Conservation (phyloP, 2,888 invertebrate species). For the Subacronicta megacephala region DNA sequence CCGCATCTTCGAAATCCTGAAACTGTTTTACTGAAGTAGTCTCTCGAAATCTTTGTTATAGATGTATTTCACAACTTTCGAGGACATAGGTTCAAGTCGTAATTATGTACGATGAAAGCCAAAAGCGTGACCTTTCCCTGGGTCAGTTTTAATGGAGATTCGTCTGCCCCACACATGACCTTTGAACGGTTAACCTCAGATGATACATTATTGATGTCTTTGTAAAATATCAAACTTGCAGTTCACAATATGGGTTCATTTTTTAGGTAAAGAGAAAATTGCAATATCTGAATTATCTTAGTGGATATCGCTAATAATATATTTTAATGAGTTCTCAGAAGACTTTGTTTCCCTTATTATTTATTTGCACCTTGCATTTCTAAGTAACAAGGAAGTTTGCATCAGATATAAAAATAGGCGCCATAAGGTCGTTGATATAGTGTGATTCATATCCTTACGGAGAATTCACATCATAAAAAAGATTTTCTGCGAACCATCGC, state of each 20-base stretch:
- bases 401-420: slow-evolving; percentile 24
- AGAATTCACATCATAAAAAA: slow-evolving; percentile 21
- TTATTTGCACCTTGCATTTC: slow-evolving; percentile 25
- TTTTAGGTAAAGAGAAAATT: no score
- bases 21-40: slow-evolving; percentile 9
- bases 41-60: slow-evolving; percentile 37
- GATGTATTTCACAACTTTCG: slow-evolving; percentile 44
- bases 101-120: slow-evolving; percentile 71
- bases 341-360: slow-evolving; percentile 16
- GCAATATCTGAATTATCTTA: slow-evolving; percentile 1
- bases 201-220: slow-evolving; percentile 77
- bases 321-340: slow-evolving; percentile 20
- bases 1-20: neutral
- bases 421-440: slow-evolving; percentile 25
- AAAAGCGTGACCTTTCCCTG: slow-evolving; percentile 75
- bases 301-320: slow-evolving; percentile 11
- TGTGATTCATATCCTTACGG: slow-evolving; percentile 41
- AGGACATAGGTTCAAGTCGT: slow-evolving; percentile 54
- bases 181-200: slow-evolving; percentile 71
- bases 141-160: slow-evolving; percentile 72
- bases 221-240: slow-evolving; percentile 58
- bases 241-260: slow-evolving; percentile 2
- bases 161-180: slow-evolving; percentile 74
- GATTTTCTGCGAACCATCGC: slow-evolving; percentile 9
- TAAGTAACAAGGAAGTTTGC: slow-evolving; percentile 26